Base-by-base conservation (phyloP, 2,113 vertebrate species). In the Phalacrocorax aristotelis region DNA sequence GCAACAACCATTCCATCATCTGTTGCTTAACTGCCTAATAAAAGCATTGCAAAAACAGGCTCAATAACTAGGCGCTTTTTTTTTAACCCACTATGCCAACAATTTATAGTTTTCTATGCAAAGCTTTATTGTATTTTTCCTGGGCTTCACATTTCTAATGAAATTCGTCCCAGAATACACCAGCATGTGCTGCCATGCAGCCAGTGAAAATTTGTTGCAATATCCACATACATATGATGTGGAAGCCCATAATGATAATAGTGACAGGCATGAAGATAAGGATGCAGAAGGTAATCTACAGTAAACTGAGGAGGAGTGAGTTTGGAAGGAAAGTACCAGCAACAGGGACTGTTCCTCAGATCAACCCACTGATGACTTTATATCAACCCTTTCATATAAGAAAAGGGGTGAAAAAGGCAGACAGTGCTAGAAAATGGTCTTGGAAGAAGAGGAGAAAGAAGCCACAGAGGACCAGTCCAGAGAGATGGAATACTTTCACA, bases 201-300 rank as follows among this genome's bases (percentile, higher is more conserved):
- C 3, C 55, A 5, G 2, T 5, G 58, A 38, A 38, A 49, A 71
- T 4, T 0, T 20, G 17, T 14, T 74, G 40, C 14, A 30, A 38
- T 13, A 6, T 8, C 11, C 55, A 29, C 21, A 36, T 4, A 2
- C 1, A 23, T 1, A 12, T 0, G 34, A 58, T 23, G 11, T 0
- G 5, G 76, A 30, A 68, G 54, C 34, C 29, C 13, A 16, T 0
- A 6, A 42, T 7, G 18, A 25, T 20, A 46, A 25, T 0, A 27
- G 36, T 4, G 30, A 36, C 16, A 42, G 55, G 65, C 15, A n/a
- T 5, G 34, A 21, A 74, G 57, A 38, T 6, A 16, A 83, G 61
- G 77, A 36, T 5, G 55, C n/a, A 66, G 52, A 49, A 86, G 44
- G 46, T 55, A 25, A 57, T 9, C 48, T 38, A n/a, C 16, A 57